phyloP scores from a whole-genome alignment of 2,888 invertebrate genomes.

The Callimorpha dominula region DNA sequence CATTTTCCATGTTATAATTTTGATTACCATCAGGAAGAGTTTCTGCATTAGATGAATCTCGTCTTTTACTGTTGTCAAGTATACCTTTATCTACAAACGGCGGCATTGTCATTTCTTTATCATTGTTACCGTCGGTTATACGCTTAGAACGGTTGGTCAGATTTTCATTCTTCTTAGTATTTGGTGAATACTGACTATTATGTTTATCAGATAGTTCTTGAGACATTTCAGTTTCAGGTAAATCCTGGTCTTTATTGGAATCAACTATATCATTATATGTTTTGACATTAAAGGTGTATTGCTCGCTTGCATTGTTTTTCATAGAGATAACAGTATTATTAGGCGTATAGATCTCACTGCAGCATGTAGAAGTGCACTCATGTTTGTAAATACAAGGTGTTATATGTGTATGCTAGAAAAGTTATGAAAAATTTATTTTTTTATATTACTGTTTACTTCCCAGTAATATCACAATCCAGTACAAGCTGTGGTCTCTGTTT shows the following conservation, averaged over 20 bases:
- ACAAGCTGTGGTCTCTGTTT: too few species aligned
- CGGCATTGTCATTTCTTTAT: background rate
- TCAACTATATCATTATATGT: background rate
- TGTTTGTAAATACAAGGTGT: background rate
- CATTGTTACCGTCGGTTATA: background rate
- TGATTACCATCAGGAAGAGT: background rate
- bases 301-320: background rate
- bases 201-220: background rate
- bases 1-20: background rate
- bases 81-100: background rate
- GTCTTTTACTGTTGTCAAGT: background rate
- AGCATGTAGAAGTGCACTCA: background rate
- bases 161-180: background rate
- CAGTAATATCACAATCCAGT: too few species aligned
- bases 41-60: background rate
- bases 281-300: background rate
- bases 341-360: background rate
- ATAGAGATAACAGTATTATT: background rate
- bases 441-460: too few species aligned
- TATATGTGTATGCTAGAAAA: too few species aligned
- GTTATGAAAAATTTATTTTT: too few species aligned
- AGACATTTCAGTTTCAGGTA: background rate
- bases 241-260: background rate
- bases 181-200: background rate
- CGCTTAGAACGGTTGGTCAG: background rate